These are phyloP conservation scores for Melipona beecheii DNA, from an alignment of 2,888 invertebrate species.

Conservation along the genomic window DNA sequence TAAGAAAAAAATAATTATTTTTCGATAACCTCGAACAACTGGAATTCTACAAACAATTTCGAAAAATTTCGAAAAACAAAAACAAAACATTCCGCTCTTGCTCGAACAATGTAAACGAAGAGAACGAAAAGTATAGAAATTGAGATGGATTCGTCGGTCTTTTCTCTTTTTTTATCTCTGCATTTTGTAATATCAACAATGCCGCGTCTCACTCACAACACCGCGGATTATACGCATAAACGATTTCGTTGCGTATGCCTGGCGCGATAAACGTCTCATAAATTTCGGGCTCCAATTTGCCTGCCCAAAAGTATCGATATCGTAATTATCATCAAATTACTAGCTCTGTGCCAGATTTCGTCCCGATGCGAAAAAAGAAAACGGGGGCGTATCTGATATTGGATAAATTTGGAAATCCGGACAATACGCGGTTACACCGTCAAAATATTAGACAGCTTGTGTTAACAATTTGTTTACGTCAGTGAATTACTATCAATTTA, in stretches of 20 bases:
- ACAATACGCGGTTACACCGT: neutral
- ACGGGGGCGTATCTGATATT: neutral
- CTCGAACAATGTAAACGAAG: too few relatives aligned
- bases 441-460: constrained; percentile 27
- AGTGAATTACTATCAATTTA: constrained; percentile 39
- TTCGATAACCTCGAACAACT: too few relatives aligned
- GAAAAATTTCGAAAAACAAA: too few relatives aligned
- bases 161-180: neutral
- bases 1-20: too few relatives aligned
- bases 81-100: too few relatives aligned
- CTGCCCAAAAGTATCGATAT: too few relatives aligned
- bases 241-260: neutral
- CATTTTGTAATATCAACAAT: neutral
- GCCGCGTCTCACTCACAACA: neutral
- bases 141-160: neutral
- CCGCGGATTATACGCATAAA: neutral
- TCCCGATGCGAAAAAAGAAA: neutral
- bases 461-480: constrained; percentile 52
- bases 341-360: neutral
- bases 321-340: constrained; percentile 26
- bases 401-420: neutral
- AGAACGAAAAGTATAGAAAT: neutral
- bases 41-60: too few relatives aligned
- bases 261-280: neutral
- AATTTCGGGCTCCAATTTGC: neutral